A percentile compares a stretch with the other conserved stretches of the same genome.
Conservation (phyloP, 2,888 invertebrate genomes). For the Andrena marginata region DNA sequence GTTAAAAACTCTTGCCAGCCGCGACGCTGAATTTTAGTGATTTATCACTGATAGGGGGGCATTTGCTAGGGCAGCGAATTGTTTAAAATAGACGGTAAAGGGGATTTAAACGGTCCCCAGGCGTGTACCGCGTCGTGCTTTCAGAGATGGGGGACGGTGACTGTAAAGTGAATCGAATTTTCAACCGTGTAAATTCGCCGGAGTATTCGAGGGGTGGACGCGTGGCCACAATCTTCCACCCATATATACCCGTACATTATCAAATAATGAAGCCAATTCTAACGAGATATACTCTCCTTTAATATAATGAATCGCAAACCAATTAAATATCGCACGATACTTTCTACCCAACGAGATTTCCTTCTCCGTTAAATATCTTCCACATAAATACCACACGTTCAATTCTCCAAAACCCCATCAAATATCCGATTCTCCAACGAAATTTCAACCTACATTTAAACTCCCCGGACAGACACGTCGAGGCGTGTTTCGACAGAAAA, state of each 20-base stretch:
- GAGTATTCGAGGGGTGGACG: slow-evolving; percentile 42
- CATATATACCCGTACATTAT: slow-evolving; percentile 15
- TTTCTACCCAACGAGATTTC: not conserved
- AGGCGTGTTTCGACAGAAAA: slow-evolving; percentile 13
- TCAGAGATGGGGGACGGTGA: slow-evolving; percentile 64
- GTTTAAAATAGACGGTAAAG: slow-evolving; percentile 80
- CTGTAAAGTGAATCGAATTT: slow-evolving; percentile 81
- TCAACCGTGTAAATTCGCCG: slow-evolving; percentile 72
- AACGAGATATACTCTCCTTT: not conserved
- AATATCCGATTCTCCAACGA: no score
- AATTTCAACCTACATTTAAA: not conserved
- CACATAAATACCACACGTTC: no score
- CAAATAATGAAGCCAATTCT: not conserved
- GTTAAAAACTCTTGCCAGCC: slow-evolving; percentile 33
- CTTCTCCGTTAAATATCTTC: no score
- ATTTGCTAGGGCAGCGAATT: slow-evolving; percentile 69
- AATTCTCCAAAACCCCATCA: no score
- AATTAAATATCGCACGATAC: not conserved
- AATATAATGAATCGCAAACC: not conserved
- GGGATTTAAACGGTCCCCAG: slow-evolving; percentile 80
- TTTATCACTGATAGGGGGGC: slow-evolving; percentile 63
- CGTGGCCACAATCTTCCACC: slow-evolving; percentile 45
- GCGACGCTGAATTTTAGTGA: slow-evolving; percentile 63
- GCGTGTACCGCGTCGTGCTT: slow-evolving; percentile 61
- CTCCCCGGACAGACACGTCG: not conserved